Evolutionary conservation across 2,888 invertebrate species (phyloP).

Genomic region (Heliconius hortense): DNA sequence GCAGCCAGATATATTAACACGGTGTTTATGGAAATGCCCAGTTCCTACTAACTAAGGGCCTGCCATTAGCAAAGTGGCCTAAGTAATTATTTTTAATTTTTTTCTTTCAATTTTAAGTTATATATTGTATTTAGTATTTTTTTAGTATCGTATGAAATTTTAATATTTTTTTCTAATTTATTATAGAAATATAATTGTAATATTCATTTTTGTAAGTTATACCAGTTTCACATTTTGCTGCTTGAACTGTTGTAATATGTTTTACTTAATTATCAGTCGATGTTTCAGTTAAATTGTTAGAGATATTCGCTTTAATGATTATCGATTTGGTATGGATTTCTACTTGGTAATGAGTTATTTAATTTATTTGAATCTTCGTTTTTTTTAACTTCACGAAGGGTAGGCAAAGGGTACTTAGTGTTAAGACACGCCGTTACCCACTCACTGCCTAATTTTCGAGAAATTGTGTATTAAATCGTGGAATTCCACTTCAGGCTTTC

Average conservation of each 20-base stretch:
- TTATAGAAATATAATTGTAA: not conserved
- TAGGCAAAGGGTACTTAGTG: not conserved
- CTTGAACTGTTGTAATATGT: conserved; percentile 23
- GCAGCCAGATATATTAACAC: conserved; percentile 38
- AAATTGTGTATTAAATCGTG: not conserved
- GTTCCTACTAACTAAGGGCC: conserved; percentile 25
- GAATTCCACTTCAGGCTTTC: not conserved
- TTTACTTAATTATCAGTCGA: conserved; percentile 29
- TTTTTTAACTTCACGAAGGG: not conserved
- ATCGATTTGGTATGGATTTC: conserved; percentile 1
- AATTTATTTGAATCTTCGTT: not conserved
- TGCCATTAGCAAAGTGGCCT: not conserved
- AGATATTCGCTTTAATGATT: conserved; percentile 13
- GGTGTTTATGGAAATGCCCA: conserved; percentile 43
- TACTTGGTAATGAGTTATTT: not conserved
- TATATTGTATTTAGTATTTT: not conserved
- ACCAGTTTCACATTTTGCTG: not conserved
- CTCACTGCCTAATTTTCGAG: not conserved
- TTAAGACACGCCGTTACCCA: not conserved
- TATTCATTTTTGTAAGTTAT: not conserved
- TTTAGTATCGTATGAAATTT: too few species aligned
- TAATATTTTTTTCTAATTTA: not conserved
- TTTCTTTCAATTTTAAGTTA: not conserved
- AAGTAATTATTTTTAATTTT: not conserved
- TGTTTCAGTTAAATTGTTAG: conserved; percentile 15